Evolutionary conservation across 2,113 vertebrate species (phyloP).

Genomic region (Odontophorus gujanensis): DNA sequence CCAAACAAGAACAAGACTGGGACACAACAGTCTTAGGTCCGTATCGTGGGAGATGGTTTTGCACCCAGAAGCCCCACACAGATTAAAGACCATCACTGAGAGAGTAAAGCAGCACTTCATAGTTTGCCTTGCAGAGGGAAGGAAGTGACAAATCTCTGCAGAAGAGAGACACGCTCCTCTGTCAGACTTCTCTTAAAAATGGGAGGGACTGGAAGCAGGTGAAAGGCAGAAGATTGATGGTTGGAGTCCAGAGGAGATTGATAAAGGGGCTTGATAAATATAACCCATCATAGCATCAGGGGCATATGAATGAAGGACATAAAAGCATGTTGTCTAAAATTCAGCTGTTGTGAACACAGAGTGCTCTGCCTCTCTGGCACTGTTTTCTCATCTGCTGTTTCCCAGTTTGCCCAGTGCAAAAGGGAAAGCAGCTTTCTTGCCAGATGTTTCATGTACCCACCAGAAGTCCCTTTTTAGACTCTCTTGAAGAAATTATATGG

Average conservation of each 20-base stretch:
- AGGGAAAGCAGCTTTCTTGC: not conserved
- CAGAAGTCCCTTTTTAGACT: not conserved
- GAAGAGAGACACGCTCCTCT: not conserved
- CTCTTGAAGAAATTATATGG: not conserved
- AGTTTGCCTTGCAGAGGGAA: fast-evolving
- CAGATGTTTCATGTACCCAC: not conserved
- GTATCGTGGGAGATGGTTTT: not conserved
- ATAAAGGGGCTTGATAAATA: constrained; percentile 6
- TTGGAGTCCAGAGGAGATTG: not conserved
- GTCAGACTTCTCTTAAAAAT: not conserved
- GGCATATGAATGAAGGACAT: not conserved
- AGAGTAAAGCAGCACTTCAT: not conserved
- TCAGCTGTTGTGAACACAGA: not conserved
- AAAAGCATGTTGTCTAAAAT: fast-evolving
- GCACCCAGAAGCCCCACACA: not conserved
- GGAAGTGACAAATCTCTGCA: not conserved
- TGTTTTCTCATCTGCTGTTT: not conserved
- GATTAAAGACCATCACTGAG: fast-evolving
- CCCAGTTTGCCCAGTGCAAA: not conserved
- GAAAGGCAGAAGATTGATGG: not conserved
- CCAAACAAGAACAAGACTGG: not conserved
- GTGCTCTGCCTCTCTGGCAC: not conserved
- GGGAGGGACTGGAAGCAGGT: not conserved
- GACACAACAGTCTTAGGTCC: not conserved
- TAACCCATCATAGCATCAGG: not conserved